These are phyloP conservation scores for Menidia menidia DNA, from an alignment of 2,797 vertebrate genomes.

Conservation along the genomic window DNA sequence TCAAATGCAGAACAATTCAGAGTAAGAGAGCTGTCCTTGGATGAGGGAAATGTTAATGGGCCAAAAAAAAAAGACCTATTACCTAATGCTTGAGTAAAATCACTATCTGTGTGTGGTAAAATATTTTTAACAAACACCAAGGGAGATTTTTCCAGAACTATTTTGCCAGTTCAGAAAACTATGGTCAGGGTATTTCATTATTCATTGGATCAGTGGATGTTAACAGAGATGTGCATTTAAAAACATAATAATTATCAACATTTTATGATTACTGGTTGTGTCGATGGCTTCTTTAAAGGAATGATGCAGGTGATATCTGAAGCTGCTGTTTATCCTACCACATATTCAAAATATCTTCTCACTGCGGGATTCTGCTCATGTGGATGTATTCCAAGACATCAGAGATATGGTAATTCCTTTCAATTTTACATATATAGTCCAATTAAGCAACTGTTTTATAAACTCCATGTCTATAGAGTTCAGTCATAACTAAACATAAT, in stretches of 20 bases:
- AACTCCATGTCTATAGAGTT: constrained; percentile 26
- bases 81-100: background rate
- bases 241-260: constrained; percentile 54
- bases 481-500: constrained; percentile 11
- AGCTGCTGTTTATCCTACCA: background rate
- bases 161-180: constrained; percentile 22
- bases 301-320: constrained; percentile 6
- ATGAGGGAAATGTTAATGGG: background rate
- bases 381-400: constrained; percentile 27
- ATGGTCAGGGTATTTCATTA: constrained; percentile 58
- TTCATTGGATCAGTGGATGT: constrained; percentile 61
- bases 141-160: constrained; percentile 10
- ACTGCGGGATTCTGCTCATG: constrained; percentile 31
- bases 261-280: constrained; percentile 38
- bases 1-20: background rate
- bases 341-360: constrained; percentile 28
- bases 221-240: constrained; percentile 58
- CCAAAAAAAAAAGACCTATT: background rate
- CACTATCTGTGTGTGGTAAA: background rate
- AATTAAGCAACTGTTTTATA: constrained; percentile 40
- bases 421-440: constrained; percentile 17
- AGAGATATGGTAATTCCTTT: constrained; percentile 31
- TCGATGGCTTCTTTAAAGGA: constrained; percentile 29
- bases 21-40: background rate
- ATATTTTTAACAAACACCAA: constrained; percentile 3